Percentiles rank a stretch among this genome's conserved stretches.
Evolutionary conservation across 2,113 vertebrate species (phyloP).

Genomic region (Ailuropoda melanoleuca): DNA sequence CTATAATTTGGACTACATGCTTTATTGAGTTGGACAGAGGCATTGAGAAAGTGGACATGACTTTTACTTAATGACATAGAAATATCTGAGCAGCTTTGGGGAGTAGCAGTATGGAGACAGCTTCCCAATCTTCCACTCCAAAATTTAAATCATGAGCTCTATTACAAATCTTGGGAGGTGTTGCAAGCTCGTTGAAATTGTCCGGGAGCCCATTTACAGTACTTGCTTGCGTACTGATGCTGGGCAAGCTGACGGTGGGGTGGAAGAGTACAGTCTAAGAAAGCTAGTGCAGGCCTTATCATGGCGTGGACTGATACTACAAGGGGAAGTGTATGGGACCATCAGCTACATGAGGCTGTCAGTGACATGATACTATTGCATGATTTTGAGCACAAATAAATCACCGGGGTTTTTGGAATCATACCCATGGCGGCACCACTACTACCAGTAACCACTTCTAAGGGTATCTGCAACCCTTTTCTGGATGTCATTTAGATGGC

Average conservation of each 20-base stretch:
- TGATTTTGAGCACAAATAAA: not conserved
- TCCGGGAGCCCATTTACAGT: not conserved
- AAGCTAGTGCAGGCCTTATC: not conserved
- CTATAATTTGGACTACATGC: not conserved
- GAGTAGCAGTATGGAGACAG: not conserved
- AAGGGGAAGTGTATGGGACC: not conserved
- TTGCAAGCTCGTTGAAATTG: not conserved
- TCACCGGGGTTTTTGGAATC: not conserved
- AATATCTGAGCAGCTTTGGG: not conserved
- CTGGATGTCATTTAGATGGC: not conserved
- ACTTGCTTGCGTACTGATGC: too few relatives aligned
- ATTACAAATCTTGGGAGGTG: not conserved
- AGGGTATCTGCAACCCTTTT: not conserved
- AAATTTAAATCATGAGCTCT: not conserved
- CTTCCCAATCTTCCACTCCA: not conserved
- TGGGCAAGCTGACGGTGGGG: not conserved
- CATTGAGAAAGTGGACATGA: not conserved
- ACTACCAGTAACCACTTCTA: not conserved
- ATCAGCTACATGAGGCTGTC: not conserved
- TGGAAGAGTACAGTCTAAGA: not conserved
- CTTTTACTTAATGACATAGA: not conserved
- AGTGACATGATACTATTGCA: not conserved
- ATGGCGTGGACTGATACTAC: not conserved
- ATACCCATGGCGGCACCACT: fast-evolving
- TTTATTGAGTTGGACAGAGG: not conserved